A percentile compares a stretch with the other conserved stretches of the same genome.
These are phyloP conservation scores for Philopotamus ludificatus DNA, from an alignment of 1,140 invertebrate genomes.

Conservation along the genomic window DNA sequence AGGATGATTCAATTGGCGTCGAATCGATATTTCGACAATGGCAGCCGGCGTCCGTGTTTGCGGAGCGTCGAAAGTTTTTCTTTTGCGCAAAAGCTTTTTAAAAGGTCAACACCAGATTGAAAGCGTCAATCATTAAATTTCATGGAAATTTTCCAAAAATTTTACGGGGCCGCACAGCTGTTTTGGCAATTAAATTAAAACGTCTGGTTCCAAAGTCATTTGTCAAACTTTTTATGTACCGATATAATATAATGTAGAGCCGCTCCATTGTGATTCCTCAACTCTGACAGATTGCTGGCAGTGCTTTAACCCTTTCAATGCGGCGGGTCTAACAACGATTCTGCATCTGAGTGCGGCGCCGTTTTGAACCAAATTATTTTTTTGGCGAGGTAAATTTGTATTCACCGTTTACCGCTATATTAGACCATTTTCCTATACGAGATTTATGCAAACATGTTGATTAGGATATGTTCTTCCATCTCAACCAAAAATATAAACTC, in stretches of 20 bases:
- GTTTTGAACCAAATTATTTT: no score
- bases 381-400: background rate
- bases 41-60: no score
- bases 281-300: slow-evolving; percentile 14
- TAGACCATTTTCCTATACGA: background rate
- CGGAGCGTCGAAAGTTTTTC: no score
- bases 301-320: background rate
- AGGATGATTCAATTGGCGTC: background rate
- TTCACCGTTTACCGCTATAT: background rate
- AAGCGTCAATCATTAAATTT: background rate
- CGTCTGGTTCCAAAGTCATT: slow-evolving; percentile 20
- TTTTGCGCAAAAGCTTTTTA: background rate
- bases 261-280: slow-evolving; percentile 11
- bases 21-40: no score
- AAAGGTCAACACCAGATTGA: background rate
- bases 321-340: no score
- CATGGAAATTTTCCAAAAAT: background rate
- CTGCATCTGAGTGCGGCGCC: no score
- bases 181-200: slow-evolving; percentile 19
- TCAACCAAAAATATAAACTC: no score
- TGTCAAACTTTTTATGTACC: slow-evolving; percentile 9
- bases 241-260: background rate
- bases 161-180: slow-evolving; percentile 5
- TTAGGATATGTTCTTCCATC: background rate
- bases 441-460: background rate